These are phyloP conservation scores for Dallia pectoralis DNA, from an alignment of 2,797 vertebrate genomes.

Conservation along the genomic window DNA sequence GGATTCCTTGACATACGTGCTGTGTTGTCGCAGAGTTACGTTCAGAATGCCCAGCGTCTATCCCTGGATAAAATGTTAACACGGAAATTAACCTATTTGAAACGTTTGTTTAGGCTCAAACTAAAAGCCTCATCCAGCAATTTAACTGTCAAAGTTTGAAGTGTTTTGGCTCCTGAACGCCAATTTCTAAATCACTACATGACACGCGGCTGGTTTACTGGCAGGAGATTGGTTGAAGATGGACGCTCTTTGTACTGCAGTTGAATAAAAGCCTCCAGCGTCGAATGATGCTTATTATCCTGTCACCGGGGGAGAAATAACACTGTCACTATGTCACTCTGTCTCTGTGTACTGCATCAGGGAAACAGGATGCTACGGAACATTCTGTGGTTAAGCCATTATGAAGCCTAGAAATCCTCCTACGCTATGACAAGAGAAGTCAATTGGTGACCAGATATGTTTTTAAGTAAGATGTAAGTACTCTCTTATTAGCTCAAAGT, in stretches of 20 bases:
- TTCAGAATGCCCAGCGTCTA: background rate
- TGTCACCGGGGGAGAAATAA: conserved; percentile 42
- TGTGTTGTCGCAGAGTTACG: background rate
- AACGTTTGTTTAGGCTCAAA: background rate
- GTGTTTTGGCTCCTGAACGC: background rate
- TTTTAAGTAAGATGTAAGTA: background rate
- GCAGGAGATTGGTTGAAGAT: conserved; percentile 34
- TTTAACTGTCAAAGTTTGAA: background rate
- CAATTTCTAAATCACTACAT: background rate
- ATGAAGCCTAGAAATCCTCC: background rate
- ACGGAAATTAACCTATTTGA: background rate
- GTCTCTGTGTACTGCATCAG: conserved; percentile 17
- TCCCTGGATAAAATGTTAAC: background rate
- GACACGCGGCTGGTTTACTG: background rate
- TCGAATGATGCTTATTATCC: conserved; percentile 51
- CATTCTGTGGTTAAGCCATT: background rate
- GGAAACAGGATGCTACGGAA: background rate
- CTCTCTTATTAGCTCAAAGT: too few relatives aligned
- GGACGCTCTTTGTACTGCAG: background rate
- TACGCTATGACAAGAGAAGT: background rate
- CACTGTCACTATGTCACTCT: conserved; percentile 28
- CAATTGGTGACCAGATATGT: background rate
- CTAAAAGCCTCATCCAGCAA: background rate
- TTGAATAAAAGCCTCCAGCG: conserved; percentile 46
- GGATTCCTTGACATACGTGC: background rate